Base-by-base conservation (phyloP, 1,140 invertebrate genomes). In the Oscheius sp. region DNA sequence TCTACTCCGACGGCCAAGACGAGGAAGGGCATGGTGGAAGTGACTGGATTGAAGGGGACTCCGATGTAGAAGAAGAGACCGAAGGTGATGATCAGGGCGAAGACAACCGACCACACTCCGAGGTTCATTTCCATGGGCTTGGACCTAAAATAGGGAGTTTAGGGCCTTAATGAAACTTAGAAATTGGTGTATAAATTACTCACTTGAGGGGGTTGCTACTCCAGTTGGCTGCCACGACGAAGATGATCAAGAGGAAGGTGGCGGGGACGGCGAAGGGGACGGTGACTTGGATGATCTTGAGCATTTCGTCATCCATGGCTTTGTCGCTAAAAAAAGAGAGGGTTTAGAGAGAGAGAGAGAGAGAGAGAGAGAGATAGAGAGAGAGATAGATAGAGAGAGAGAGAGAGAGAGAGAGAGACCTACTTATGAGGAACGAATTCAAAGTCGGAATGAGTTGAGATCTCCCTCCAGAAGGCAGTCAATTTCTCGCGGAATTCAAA, bases 1-100 rank as follows among this genome's bases (percentile, higher is more conserved):
- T 86, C 86, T 52, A 87, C 86, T 3, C 81, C 80, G 36, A 82
- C 81, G 34, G 77, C 80, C n/a, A 83, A 69, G 20, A 83, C 80
- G 18, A 83, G 64, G 73, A 83, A 83, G 2, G 83, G 82, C 82
- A 83, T 83, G 29, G 82, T 83, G 63, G 79, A 80, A n/a, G 77
- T 78, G 42, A 83, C 82, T 15, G 82, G 82, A 52, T 83, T 83
- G 68, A 83, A 83, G 26, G 80, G 66, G 28, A 82, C 66, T 65
- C 82, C 82, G 38, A n/a, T 71, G 68, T 68, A 84, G 61, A 83
- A 83, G 28, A 77, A 80, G 20, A 84, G 29, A 55, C 82, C 82
- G 61, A 83, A 83, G 23, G 82, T 84, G 38, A 72, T 66, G 31
- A 81, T 70, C 32, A 83, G 65, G 46, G 83, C 75, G 23, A 83